Evolutionary conservation across 2,888 invertebrate genomes (phyloP), one percentile per base, ranked within the genome.

Genomic region (Drosophila yooni): DNA sequence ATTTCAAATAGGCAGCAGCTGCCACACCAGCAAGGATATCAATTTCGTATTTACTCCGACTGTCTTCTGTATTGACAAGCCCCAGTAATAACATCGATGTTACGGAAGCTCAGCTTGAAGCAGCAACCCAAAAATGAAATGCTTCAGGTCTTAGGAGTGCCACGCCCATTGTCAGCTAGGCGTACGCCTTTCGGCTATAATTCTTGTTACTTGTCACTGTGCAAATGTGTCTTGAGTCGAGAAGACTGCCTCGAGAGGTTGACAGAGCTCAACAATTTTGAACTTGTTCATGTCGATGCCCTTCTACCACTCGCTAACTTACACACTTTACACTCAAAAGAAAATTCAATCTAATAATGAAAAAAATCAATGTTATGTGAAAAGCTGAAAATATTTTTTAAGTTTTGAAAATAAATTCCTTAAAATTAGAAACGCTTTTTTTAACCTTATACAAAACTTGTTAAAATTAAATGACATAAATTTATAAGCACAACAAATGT

Each of bases 261-360:
- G n/a, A 52, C 31, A 31, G 79, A 70, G 83, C 81, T 85, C 85
- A 87, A 85, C 81, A 83, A 80, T 80, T 78, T 87, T 84, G 85
- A 87, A 78, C 87, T 84, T 71, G 57, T 63, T 40, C 60, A 48
- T 51, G 52, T 43, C 33, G 43, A 29, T 7, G 10, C 25, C n/a
- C 11, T 36, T 25, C 21, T 27, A 3, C 38, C 31, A 2, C 18
- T 52, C 31, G 18, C 50, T n/a, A 1, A 1, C 10, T 21, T 7
- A 3, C 13, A 2, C 21, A 43, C 10, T 68, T 43, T 46, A 46
- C 46, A 46, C 46, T 25, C 15, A 46, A 46, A 46, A 8, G 7
- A 25, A 25, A 25, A 15, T 8, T 8, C 15, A 25, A 43, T 1
- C 2, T 7, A 15, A 2, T 15, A 21, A 25, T 8, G 3, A 25